Evolutionary conservation across 2,797 vertebrate species (phyloP), one percentile per base, ranked within the genome.

Genomic region (Harpagifer antarcticus): DNA sequence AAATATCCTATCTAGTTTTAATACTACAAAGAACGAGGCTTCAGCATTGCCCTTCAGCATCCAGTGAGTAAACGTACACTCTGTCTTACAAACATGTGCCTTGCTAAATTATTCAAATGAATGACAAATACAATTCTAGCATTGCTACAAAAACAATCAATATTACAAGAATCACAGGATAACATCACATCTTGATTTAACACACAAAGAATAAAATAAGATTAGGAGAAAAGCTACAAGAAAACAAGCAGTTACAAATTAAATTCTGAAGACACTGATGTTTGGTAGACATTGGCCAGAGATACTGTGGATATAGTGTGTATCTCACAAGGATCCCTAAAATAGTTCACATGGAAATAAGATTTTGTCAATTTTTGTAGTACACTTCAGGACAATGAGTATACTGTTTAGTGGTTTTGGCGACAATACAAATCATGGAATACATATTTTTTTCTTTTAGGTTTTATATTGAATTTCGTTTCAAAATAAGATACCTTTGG

Each of bases 1-100:
- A 82, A 88, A 90, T 86, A 86, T 77, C 13, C 57, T 79, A 85
- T 73, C 55, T 73, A 79, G 70, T 72, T 81, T 56, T 81, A 63
- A 88, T 83, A 90, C 75, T 70, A 87, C 42, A 76, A 80, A 75
- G 50, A 76, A 68, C 64, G 76, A 85, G 76, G 71, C 62, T 82
- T 91, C 80, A 76, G 83, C 77, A 77, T 89, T 81, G 79, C 86
- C 84, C 83, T 83, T 87, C 83, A 92, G 90, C 85, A 90, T 92
- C 88, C 86, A 89, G 88, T 89, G 86, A 87, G 89, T 91, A 89
- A 89, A 92, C 74, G 40, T 83, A 84, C 78, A 87, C 82, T 82
- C 72, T 79, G 79, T 80, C 67, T 75, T 64, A 79, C 76, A 76
- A 76, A 86, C 72, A 81, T 85, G 85, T 88, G 86, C 73, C 86